Evolutionary conservation across 2,888 invertebrate species (phyloP), one percentile per base, ranked within the genome.

Genomic region (Papilio elwesi): DNA sequence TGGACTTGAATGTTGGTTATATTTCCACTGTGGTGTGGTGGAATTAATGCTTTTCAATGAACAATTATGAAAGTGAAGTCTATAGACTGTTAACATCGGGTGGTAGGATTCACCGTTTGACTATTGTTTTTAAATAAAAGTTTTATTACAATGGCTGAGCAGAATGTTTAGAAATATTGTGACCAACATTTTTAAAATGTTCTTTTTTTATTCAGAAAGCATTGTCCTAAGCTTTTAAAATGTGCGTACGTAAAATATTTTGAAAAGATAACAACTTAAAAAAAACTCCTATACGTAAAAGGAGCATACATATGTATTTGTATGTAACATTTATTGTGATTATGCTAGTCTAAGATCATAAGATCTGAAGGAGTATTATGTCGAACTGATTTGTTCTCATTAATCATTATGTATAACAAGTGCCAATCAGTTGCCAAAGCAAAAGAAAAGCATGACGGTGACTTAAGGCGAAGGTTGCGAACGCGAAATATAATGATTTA

Each of bases 381-480:
- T 70, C 64, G 26, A 16, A 43, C 64, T 36, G n/a, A n/a, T 38
- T 36, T 68, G 38, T 62, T 12, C 36, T 16, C 63, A 68, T 53
- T 47, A 47, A 52, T 48, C 64, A 16, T 43, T 36, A 6, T 69
- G 4, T 26, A 52, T 66, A 70, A 47, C 67, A 26, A 38, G 47
- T 70, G 63, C 26, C 72, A 63, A 63, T 63, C 52, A 67, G 67
- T 43, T 68, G 62, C 53, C 72, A 72, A 68, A 67, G 36, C 7
- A 68, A 63, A 72, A 67, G n/a, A 68, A 72, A 63, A 64, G 15
- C 10, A 6, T 13, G 15, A 47, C 68, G n/a, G 48, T 53, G 70
- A 53, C 52, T 38, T 13, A 49, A 59, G 9, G 13, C 12, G 26
- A 63, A 63, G 48, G 53, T 68, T 52, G 53, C n/a, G 36, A 47